Percentiles rank a stretch among this genome's conserved stretches.
Evolutionary conservation across 2,113 vertebrate genomes (phyloP).

Genomic region (Pionites leucogaster): DNA sequence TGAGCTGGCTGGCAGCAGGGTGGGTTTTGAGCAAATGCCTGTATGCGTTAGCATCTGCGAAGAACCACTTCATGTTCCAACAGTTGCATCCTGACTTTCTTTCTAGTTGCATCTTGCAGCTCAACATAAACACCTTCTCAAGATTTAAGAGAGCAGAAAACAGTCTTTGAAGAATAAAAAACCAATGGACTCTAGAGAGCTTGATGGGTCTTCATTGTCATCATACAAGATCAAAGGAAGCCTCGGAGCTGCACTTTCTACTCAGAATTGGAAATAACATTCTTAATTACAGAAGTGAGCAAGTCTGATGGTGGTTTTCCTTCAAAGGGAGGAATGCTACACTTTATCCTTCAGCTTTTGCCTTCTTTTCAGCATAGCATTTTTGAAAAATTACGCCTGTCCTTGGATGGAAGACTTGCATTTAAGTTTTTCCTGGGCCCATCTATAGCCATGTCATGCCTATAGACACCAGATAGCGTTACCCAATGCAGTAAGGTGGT

Average conservation of each 20-base stretch:
- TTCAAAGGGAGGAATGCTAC: conserved; percentile 16
- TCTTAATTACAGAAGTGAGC: conserved; percentile 48
- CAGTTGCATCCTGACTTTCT: not conserved
- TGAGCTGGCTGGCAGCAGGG: not conserved
- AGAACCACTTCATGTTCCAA: not conserved
- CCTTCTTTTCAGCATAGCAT: not conserved
- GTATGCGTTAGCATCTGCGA: not conserved
- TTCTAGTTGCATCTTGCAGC: conserved; percentile 27
- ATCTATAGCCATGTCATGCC: not conserved
- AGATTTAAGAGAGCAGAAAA: not conserved
- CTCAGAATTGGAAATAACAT: conserved; percentile 34
- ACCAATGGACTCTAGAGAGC: not conserved
- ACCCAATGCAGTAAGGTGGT: not conserved
- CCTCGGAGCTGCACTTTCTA: not conserved
- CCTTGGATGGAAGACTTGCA: not conserved
- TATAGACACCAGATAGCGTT: not conserved
- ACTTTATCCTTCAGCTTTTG: not conserved
- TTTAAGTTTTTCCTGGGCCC: not conserved
- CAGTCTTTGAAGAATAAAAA: conserved; percentile 44
- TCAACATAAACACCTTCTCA: not conserved
- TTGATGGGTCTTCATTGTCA: conserved; percentile 36
- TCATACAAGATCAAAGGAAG: conserved; percentile 40
- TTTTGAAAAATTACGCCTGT: conserved; percentile 20
- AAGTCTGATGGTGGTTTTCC: not conserved
- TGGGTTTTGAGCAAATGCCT: not conserved